phyloP scores from a whole-genome alignment of 2,113 vertebrate genomes.

The Puntigrus tetrazona region DNA sequence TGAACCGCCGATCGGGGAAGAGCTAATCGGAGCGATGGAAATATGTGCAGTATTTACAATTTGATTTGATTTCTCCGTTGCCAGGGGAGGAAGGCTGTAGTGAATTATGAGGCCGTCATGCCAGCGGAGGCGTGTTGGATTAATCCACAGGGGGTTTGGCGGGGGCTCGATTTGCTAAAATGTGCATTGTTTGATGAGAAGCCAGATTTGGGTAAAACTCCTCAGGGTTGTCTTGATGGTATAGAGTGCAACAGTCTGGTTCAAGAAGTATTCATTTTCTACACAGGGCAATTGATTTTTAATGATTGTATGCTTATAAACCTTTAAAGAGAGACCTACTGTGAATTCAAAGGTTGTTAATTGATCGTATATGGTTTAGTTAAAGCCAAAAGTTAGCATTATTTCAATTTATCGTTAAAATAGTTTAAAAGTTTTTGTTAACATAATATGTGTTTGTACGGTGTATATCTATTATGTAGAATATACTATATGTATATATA shows the following conservation, averaged over 20 bases:
- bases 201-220: conserved; percentile 37
- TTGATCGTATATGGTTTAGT: background rate
- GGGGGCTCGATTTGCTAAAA: conserved; percentile 48
- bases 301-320: background rate
- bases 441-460: too few species aligned
- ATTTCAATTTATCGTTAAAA: background rate
- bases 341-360: background rate
- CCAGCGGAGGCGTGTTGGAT: conserved; percentile 58
- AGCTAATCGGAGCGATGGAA: conserved; percentile 59
- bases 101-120: conserved; percentile 67
- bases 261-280: background rate
- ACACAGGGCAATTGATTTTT: background rate
- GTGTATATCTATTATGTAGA: too few species aligned
- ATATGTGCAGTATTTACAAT: conserved; percentile 66
- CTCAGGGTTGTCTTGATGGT: background rate
- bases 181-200: conserved; percentile 23
- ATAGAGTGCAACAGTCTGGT: background rate
- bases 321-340: background rate
- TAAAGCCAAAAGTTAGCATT: background rate
- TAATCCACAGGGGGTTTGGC: conserved; percentile 59
- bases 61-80: conserved; percentile 69
- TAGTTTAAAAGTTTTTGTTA: too few species aligned
- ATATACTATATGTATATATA: too few species aligned
- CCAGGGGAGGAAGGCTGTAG: conserved; percentile 59
- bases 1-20: conserved; percentile 56